These are phyloP conservation scores for Pterostichus niger DNA, from an alignment of 2,888 invertebrate genomes.

Conservation along the genomic window DNA sequence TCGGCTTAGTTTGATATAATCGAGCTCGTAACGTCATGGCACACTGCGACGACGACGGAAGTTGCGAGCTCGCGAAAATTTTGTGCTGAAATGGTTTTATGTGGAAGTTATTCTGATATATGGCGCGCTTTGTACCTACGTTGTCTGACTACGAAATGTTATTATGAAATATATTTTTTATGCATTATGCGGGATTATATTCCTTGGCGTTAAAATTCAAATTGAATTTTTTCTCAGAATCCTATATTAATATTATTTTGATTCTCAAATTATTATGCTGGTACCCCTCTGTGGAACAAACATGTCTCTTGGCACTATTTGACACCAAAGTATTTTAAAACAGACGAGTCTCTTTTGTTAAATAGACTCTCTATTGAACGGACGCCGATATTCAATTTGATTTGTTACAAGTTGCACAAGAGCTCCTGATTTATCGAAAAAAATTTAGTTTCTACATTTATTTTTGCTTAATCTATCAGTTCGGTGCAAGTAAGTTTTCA, in stretches of 20 bases:
- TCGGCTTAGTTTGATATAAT: constrained; percentile 34
- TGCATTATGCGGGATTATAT: constrained; percentile 32
- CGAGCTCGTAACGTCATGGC: constrained; percentile 9
- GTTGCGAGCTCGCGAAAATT: constrained; percentile 17
- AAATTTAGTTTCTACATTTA: no score
- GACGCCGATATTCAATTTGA: no score
- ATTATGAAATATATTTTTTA: constrained; percentile 45
- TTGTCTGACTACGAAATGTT: constrained; percentile 41
- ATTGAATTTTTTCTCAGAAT: constrained; percentile 6
- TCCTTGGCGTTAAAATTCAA: constrained; percentile 8
- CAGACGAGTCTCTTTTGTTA: no score
- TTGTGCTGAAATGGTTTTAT: constrained; percentile 42
- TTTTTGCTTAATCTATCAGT: no score
- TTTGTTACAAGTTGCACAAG: no score
- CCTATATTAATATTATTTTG: constrained; percentile 8
- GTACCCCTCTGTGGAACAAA: no score
- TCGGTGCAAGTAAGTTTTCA: no score
- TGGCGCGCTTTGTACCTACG: constrained; percentile 42
- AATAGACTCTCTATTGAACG: no score
- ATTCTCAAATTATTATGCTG: background rate
- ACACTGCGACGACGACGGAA: constrained; percentile 27
- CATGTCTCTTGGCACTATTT: no score
- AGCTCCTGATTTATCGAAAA: no score
- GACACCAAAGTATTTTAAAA: no score
- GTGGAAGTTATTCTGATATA: constrained; percentile 45